phyloP scores from a whole-genome alignment of 2,888 invertebrate genomes.

The Eupithecia inturbata region DNA sequence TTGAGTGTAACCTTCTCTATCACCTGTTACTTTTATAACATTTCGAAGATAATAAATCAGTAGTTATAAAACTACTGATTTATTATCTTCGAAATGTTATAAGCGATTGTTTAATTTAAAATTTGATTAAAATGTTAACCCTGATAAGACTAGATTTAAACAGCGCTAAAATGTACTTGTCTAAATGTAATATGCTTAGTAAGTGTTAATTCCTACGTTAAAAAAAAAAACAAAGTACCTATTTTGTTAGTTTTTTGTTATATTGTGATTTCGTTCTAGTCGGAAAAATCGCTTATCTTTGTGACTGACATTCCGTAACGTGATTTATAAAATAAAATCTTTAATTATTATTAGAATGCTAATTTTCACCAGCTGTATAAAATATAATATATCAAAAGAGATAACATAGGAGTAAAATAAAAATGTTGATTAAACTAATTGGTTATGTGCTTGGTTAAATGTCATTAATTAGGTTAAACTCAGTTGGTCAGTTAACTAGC shows the following conservation, averaged over 20 bases:
- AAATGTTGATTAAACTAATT: background rate
- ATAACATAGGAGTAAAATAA: background rate
- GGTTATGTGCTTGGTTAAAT: background rate
- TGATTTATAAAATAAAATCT: slow-evolving; percentile 20
- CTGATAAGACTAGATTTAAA: slow-evolving; percentile 20
- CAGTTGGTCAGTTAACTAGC: background rate
- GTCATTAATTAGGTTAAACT: background rate
- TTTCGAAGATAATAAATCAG: background rate
- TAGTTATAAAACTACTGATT: no score
- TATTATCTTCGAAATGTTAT: background rate
- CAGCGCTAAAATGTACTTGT: slow-evolving; percentile 19
- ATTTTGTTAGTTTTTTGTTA: slow-evolving; percentile 22
- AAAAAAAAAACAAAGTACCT: slow-evolving; percentile 4
- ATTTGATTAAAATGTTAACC: background rate
- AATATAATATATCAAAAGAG: background rate
- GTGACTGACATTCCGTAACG: slow-evolving; percentile 38
- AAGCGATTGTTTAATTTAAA: background rate
- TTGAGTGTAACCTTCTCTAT: background rate
- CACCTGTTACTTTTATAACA: background rate
- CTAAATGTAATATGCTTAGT: slow-evolving; percentile 16
- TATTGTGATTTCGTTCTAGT: slow-evolving; percentile 36
- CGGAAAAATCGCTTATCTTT: slow-evolving; percentile 26
- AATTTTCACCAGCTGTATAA: slow-evolving; percentile 15
- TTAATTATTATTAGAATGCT: slow-evolving; percentile 14
- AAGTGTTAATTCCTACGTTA: slow-evolving; percentile 7